These are phyloP conservation scores for Megalopta genalis DNA, from an alignment of 1,140 invertebrate genomes.

Conservation along the genomic window DNA sequence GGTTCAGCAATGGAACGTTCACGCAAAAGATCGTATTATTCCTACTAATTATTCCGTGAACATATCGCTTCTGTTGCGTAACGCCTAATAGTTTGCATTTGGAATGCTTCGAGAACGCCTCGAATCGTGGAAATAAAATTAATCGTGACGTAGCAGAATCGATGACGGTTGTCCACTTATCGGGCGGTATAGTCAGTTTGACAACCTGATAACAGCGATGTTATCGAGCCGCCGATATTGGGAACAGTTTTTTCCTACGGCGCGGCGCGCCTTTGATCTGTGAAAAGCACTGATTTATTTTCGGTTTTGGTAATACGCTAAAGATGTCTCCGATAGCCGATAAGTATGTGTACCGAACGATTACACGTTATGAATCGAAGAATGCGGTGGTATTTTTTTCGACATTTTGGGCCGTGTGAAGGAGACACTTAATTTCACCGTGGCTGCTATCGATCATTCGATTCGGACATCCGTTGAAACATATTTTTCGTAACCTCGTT, in stretches of 20 bases:
- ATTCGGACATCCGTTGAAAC: not conserved
- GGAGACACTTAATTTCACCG: not conserved
- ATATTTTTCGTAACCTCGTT: not conserved
- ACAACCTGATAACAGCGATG: conserved; percentile 31
- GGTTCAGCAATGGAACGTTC: no score
- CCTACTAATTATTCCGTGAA: no score
- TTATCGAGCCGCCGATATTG: conserved; percentile 40
- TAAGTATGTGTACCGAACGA: conserved; percentile 40
- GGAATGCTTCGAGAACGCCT: not conserved
- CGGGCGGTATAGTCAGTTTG: conserved; percentile 40
- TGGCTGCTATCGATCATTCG: not conserved
- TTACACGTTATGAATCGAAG: conserved; percentile 34
- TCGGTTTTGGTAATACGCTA: conserved; percentile 15
- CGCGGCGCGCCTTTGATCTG: conserved; percentile 47
- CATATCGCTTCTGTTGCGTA: no score
- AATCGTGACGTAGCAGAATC: conserved; percentile 12
- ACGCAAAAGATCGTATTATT: no score
- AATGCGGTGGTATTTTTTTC: conserved; percentile 31
- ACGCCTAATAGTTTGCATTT: not conserved
- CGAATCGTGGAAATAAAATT: not conserved
- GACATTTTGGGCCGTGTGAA: not conserved
- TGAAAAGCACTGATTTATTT: conserved; percentile 53
- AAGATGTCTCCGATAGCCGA: conserved; percentile 31
- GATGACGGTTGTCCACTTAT: conserved; percentile 32
- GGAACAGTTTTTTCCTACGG: conserved; percentile 18